Percentiles rank a stretch among this genome's conserved stretches.
phyloP scores from a whole-genome alignment of 37 sponge, comb jelly and placozoan genomes.

The Cliona cf. orientalis region DNA sequence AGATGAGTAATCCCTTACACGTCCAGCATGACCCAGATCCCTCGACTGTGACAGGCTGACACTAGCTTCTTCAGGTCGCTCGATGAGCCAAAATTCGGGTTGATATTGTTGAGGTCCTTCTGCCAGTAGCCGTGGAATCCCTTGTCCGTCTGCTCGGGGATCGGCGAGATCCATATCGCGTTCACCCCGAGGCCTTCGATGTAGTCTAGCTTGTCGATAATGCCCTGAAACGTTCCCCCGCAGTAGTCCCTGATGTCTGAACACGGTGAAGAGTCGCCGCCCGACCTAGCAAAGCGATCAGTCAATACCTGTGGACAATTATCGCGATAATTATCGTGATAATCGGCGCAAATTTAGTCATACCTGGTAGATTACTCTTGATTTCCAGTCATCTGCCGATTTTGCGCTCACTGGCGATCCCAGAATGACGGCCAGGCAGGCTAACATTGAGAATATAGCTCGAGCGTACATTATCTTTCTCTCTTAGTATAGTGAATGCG shows the following conservation, averaged over 20 bases:
- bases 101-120: slow-evolving; percentile 68
- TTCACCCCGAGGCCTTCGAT: slow-evolving; percentile 41
- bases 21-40: slow-evolving; percentile 92
- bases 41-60: slow-evolving; percentile 63
- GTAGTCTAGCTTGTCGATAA: slow-evolving; percentile 44
- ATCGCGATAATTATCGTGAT: neutral
- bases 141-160: slow-evolving; percentile 65
- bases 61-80: slow-evolving; percentile 67
- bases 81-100: slow-evolving; percentile 70
- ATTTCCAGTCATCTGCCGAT: slow-evolving; percentile 73
- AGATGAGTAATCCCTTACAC: slow-evolving; percentile 59
- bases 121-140: slow-evolving; percentile 95
- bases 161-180: slow-evolving; percentile 67
- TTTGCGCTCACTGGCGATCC: too few relatives aligned
- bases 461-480: too few relatives aligned
- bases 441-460: too few relatives aligned
- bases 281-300: slow-evolving; percentile 69
- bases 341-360: neutral
- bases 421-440: too few relatives aligned
- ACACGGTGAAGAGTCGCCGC: slow-evolving; percentile 16
- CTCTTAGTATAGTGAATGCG: too few relatives aligned
- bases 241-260: slow-evolving; percentile 40
- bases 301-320: slow-evolving; percentile 59
- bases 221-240: slow-evolving; percentile 24
- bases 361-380: slow-evolving; percentile 82